phyloP scores from a whole-genome alignment of 1,140 invertebrate species.

The Argopecten irradians region DNA sequence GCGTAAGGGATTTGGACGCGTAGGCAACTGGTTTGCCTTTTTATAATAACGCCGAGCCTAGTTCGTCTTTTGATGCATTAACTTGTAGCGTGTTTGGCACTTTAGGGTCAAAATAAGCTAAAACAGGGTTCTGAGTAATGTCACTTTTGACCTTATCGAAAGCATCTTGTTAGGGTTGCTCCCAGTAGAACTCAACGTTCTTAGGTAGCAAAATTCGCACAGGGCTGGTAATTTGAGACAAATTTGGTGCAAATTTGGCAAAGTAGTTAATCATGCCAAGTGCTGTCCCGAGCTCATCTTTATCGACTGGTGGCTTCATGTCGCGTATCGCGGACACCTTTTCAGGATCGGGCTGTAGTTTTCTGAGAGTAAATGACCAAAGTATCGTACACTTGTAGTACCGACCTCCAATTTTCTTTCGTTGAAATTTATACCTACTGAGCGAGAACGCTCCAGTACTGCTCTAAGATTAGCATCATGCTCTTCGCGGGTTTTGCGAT shows the following conservation, averaged over 20 bases:
- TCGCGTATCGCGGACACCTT: conserved; percentile 75
- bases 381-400: no score
- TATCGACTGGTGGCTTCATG: conserved; percentile 67
- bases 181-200: conserved; percentile 48
- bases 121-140: conserved; percentile 30
- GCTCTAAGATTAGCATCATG: no score
- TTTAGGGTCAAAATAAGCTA: conserved; percentile 48
- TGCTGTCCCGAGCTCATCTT: conserved; percentile 71
- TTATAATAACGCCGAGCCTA: no score
- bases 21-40: no score
- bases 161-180: conserved; percentile 30
- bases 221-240: conserved; percentile 44
- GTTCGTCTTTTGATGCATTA: no score
- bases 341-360: conserved; percentile 72
- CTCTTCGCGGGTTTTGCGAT: no score
- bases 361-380: conserved; percentile 53
- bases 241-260: conserved; percentile 54
- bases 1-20: no score
- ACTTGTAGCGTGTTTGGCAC: no score
- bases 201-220: conserved; percentile 48
- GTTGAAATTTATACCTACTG: no score
- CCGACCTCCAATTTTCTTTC: no score
- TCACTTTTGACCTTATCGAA: conserved; percentile 45
- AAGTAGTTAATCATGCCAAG: conserved; percentile 77
- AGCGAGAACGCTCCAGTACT: no score